Conservation (phyloP, 1,140 invertebrate species). For the Sesamia nonagrioides region DNA sequence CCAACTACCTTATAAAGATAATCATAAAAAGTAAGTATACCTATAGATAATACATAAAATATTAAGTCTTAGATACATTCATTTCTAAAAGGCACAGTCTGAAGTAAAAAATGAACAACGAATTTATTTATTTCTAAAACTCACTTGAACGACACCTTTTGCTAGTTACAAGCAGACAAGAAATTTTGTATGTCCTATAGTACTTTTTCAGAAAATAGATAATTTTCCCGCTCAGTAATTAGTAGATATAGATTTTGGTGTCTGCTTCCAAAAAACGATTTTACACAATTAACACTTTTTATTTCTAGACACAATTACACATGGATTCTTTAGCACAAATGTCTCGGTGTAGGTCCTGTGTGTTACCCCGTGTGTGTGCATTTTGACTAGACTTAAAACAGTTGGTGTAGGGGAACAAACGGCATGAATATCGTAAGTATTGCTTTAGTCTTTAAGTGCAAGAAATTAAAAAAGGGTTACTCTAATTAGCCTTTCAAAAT, state of each 20-base stretch:
- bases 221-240: background rate
- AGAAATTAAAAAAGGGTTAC: conserved; percentile 12
- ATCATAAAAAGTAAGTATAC: background rate
- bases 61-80: background rate
- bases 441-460: conserved; percentile 72
- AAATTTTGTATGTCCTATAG: no score
- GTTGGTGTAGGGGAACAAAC: conserved; percentile 85
- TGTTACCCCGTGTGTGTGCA: conserved; percentile 74
- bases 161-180: no score
- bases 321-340: conserved; percentile 76
- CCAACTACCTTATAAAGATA: background rate
- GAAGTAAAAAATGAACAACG: background rate
- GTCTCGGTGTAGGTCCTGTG: conserved; percentile 67
- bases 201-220: no score
- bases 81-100: background rate
- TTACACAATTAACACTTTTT: no score
- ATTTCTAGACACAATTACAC: background rate
- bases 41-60: background rate
- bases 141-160: background rate
- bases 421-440: conserved; percentile 84
- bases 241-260: background rate
- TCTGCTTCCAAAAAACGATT: background rate
- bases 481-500: background rate
- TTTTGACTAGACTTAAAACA: conserved; percentile 75
- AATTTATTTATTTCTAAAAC: background rate